Evolutionary conservation across 2,888 invertebrate species (phyloP).

Genomic region (Synergus japonicus): DNA sequence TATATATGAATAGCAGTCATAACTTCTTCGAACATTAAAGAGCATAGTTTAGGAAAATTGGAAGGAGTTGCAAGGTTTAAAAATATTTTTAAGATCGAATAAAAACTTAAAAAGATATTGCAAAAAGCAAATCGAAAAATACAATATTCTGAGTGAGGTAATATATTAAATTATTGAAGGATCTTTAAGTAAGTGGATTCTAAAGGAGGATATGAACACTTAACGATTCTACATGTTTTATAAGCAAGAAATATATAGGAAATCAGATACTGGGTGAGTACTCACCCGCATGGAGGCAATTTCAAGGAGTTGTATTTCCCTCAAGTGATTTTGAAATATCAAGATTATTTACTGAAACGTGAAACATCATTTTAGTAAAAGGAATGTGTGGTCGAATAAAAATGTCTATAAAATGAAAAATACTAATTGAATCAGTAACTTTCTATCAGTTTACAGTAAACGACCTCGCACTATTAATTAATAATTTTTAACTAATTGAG

Average conservation of each 20-base stretch:
- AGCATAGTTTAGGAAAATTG: neutral
- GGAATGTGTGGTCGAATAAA: too few relatives aligned
- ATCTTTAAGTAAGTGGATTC: neutral
- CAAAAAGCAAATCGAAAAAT: neutral
- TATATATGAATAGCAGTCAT: neutral
- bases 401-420: too few relatives aligned
- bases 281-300: neutral
- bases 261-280: slow-evolving; percentile 17
- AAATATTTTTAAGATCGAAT: neutral
- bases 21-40: neutral
- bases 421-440: too few relatives aligned
- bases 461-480: too few relatives aligned
- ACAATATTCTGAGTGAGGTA: neutral
- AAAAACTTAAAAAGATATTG: neutral
- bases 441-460: too few relatives aligned
- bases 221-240: slow-evolving; percentile 25
- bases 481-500: too few relatives aligned
- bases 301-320: slow-evolving; percentile 1
- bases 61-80: neutral
- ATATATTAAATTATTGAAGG: too few relatives aligned
- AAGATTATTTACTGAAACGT: neutral
- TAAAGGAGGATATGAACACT: slow-evolving; percentile 10
- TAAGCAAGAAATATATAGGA: slow-evolving; percentile 1
- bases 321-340: neutral
- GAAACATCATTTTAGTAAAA: neutral